phyloP scores from a whole-genome alignment of 2,888 invertebrate genomes.

The Pyrocoelia pectoralis region DNA sequence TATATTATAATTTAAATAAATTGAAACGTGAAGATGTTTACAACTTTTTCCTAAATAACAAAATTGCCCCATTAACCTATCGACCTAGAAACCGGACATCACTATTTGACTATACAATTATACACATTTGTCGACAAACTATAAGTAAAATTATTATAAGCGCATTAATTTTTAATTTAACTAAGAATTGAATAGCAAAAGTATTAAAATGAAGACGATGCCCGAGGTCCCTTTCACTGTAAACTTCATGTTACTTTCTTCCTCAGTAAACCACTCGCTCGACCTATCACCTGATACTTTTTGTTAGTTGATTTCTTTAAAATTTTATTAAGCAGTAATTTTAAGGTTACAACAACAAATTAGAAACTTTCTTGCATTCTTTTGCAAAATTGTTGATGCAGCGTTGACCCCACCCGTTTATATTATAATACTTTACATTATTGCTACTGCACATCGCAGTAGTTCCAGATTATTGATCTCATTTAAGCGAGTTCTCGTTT shows the following conservation, averaged over 20 bases:
- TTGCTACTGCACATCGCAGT: no score
- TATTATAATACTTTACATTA: no score
- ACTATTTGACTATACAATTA: background rate
- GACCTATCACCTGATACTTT: conserved; percentile 36
- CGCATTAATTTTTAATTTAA: background rate
- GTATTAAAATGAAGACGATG: conserved; percentile 24
- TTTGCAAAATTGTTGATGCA: background rate
- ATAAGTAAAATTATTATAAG: background rate
- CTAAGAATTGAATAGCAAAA: conserved; percentile 6
- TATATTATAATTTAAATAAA: background rate
- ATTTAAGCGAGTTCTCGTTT: no score
- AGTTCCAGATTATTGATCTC: no score
- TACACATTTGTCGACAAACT: background rate
- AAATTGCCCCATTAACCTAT: background rate
- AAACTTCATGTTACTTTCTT: conserved; percentile 36
- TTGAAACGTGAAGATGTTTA: background rate
- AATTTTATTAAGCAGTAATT: conserved; percentile 7
- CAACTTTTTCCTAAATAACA: background rate
- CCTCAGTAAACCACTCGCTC: conserved; percentile 36
- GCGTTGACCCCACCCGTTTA: no score
- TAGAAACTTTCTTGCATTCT: conserved; percentile 12
- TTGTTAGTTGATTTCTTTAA: conserved; percentile 15
- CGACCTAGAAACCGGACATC: background rate
- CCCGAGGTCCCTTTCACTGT: conserved; percentile 33
- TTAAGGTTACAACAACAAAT: background rate